A percentile compares a stretch with the other conserved stretches of the same genome.
These are phyloP conservation scores for Paramormyrops kingsleyae DNA, from an alignment of 2,113 vertebrate genomes.

Conservation along the genomic window DNA sequence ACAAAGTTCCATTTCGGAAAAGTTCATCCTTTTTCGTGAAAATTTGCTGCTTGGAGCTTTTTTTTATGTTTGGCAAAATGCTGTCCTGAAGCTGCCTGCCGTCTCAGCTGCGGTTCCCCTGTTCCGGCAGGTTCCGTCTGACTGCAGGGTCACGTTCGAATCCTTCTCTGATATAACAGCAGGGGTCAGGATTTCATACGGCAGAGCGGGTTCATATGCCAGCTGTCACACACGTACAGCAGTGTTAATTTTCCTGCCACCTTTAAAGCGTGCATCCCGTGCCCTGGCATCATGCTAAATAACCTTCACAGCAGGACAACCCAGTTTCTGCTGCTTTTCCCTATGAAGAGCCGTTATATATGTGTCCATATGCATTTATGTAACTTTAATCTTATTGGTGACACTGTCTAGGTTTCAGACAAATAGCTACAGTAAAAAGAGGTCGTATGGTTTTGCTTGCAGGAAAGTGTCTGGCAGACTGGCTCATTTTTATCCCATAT, in stretches of 20 bases:
- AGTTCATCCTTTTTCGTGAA: not conserved
- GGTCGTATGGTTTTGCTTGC: not conserved
- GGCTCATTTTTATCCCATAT: not conserved
- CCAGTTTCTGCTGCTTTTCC: not conserved
- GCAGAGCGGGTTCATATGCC: slow-evolving; percentile 6
- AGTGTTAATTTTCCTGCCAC: not conserved
- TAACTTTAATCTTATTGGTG: not conserved
- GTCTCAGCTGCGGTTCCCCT: no score
- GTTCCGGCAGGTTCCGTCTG: not conserved
- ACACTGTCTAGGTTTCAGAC: not conserved
- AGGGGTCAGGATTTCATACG: slow-evolving; percentile 59
- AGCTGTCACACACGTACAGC: not conserved
- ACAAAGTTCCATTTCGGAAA: not conserved
- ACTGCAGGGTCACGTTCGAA: not conserved
- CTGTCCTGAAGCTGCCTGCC: not conserved
- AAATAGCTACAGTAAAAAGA: not conserved
- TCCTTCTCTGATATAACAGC: slow-evolving; percentile 41
- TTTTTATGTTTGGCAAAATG: not conserved
- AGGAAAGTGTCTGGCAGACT: not conserved
- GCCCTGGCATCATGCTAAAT: not conserved
- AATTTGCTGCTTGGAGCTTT: not conserved
- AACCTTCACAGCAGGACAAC: not conserved
- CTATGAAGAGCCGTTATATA: not conserved
- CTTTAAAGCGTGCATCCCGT: not conserved
- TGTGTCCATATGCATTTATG: not conserved